Evolutionary conservation across 1,140 invertebrate genomes (phyloP).

Genomic region (Wiebesia pumilae): DNA sequence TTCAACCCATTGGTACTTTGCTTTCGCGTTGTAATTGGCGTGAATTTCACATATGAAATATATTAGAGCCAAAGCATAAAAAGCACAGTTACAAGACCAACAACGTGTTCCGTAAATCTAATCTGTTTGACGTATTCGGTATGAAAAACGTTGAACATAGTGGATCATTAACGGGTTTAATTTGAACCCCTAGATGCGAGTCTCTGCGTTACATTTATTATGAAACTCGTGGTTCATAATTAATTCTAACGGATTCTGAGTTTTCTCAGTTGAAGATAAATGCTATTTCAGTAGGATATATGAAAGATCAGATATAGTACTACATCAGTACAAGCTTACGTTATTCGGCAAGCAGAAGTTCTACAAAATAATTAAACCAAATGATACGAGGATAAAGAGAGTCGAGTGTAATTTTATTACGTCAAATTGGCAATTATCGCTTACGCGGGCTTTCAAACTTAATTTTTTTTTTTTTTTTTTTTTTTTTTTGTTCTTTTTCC

Average conservation of each 20-base stretch:
- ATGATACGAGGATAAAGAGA: neutral
- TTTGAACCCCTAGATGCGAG: neutral
- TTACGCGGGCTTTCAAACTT: neutral
- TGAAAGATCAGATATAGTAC: neutral
- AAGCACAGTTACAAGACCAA: neutral
- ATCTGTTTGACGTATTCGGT: neutral
- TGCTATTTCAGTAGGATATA: neutral
- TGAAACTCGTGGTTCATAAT: neutral
- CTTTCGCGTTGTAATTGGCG: neutral
- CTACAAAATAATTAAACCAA: neutral
- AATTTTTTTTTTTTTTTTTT: neutral
- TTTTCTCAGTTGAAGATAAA: neutral
- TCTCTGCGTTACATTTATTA: slow-evolving; percentile 1
- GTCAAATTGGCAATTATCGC: neutral
- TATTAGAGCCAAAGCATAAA: neutral
- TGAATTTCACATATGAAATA: neutral
- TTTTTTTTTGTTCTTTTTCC: no score
- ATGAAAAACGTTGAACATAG: neutral
- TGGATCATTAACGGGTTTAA: neutral
- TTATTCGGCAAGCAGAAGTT: neutral
- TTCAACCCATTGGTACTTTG: neutral
- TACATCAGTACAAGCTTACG: no score
- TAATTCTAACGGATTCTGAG: neutral
- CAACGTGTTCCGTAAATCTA: neutral
- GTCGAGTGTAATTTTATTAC: neutral